A percentile compares a stretch with the other conserved stretches of the same genome.
Evolutionary conservation across 2,888 invertebrate species (phyloP).

Genomic region (Tenthredo distinguenda): DNA sequence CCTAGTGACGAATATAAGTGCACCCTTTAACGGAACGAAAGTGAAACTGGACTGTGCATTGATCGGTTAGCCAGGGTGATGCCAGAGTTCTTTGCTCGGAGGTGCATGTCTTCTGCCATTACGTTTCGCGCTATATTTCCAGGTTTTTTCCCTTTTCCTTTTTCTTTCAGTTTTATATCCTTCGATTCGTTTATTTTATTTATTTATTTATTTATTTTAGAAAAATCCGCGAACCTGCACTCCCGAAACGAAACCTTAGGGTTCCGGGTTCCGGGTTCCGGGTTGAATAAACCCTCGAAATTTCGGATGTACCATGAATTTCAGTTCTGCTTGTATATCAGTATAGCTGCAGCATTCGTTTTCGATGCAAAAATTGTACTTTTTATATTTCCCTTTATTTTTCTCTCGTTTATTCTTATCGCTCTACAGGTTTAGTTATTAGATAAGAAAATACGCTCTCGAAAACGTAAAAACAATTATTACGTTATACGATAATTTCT

Average conservation of each 20-base stretch:
- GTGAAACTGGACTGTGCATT: conserved; percentile 78
- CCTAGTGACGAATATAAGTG: conserved; percentile 59
- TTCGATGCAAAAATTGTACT: background rate
- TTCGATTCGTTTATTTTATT: background rate
- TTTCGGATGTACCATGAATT: background rate
- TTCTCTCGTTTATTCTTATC: background rate
- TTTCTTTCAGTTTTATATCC: background rate
- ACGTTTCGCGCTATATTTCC: conserved; percentile 44
- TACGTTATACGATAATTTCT: conserved; percentile 75
- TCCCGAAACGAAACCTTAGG: background rate
- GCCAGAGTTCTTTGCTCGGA: conserved; percentile 37
- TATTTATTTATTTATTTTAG: background rate
- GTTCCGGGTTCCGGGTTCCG: background rate
- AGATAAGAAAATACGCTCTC: background rate
- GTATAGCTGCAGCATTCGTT: background rate
- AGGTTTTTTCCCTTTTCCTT: background rate
- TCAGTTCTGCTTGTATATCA: background rate
- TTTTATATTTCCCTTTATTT: background rate
- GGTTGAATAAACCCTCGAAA: background rate
- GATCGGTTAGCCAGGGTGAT: conserved; percentile 65
- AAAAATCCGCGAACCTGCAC: background rate
- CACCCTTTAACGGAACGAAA: conserved; percentile 77
- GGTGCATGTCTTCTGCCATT: conserved; percentile 48
- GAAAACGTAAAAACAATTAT: background rate
- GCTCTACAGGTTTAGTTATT: too few relatives aligned